A percentile compares a stretch with the other conserved stretches of the same genome.
phyloP scores from a whole-genome alignment of 1,140 invertebrate species.

The Lordiphosa mommai region DNA sequence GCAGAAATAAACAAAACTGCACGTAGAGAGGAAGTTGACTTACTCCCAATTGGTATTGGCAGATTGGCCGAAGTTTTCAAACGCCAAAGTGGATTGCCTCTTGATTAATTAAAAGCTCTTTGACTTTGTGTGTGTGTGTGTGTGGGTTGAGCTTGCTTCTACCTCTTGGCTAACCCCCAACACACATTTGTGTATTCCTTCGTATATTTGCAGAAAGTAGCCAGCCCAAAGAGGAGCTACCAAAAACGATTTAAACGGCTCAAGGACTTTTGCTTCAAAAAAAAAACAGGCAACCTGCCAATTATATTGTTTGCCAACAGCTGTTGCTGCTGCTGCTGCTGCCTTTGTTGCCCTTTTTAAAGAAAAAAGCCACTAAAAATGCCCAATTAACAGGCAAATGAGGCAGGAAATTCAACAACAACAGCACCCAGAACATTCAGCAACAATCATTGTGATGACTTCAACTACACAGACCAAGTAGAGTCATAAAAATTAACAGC shows the following conservation, averaged over 20 bases:
- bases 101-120: constrained; percentile 73
- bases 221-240: background rate
- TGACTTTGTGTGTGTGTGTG: constrained; percentile 3
- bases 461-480: constrained; percentile 1
- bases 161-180: background rate
- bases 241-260: constrained; percentile 1
- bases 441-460: background rate
- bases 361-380: constrained; percentile 1
- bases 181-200: background rate
- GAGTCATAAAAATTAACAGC: constrained; percentile 7
- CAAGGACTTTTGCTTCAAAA: background rate
- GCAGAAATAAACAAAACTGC: background rate
- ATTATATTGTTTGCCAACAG: constrained; percentile 12
- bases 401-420: constrained; percentile 7
- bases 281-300: constrained; percentile 4
- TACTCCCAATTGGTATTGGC: constrained; percentile 52
- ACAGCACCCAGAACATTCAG: background rate
- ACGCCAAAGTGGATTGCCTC: constrained; percentile 60
- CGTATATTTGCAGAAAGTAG: background rate
- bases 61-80: constrained; percentile 58
- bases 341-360: too few species aligned
- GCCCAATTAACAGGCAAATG: constrained; percentile 10
- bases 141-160: background rate
- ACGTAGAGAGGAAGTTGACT: constrained; percentile 13
- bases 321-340: constrained; percentile 1